Evolutionary conservation across 2,888 invertebrate species (phyloP), one percentile per base, ranked within the genome.

Genomic region (Ctenicera cuprea): DNA sequence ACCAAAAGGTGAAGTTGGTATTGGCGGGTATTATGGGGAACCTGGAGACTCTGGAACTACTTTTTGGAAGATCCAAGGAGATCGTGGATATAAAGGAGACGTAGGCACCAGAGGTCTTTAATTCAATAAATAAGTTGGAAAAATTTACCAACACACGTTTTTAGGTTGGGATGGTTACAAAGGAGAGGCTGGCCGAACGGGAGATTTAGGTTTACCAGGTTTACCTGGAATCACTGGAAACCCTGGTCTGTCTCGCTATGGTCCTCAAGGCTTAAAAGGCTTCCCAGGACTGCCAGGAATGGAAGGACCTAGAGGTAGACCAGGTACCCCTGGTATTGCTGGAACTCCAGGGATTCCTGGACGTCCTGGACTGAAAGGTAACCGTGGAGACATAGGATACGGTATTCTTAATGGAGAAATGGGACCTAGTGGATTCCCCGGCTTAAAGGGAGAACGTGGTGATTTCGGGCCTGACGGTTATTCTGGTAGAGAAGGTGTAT

Each of bases 201-300:
- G 94, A 20, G 83, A 80, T 68, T 75, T 81, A 16, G 91, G 91
- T 54, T 84, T 85, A 16, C 87, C 85, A 1, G 94, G 95, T 62
- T 75, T 83, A 0, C 81, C 87, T 63, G 90, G 90, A 14, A 77
- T 76, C 57, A 82, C 83, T 20, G 87, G 87, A 48, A 75, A 77
- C 33, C 79, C 79, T 50, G 86, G 87, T 45, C 83, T 82, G 8
- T 84, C 88, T 71, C 48, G 84, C 2, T 67, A 74, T 11, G 94
- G 94, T 20, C 85, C 88, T 0, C 79, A 85, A 30, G 95, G 95
- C 14, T 83, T 87, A 9, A 93, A 93, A 85, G 95, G 95, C 4
- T 89, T 90, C 76, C 86, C 89, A 0, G 95, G 95, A 37, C 85
- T 90, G 57, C 89, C 88, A 22, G 95, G 95, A 45, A 89, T 90